Percentiles rank a stretch among this genome's conserved stretches.
phyloP scores from a whole-genome alignment of 2,888 invertebrate genomes.

The Schrankia costaestrigalis region DNA sequence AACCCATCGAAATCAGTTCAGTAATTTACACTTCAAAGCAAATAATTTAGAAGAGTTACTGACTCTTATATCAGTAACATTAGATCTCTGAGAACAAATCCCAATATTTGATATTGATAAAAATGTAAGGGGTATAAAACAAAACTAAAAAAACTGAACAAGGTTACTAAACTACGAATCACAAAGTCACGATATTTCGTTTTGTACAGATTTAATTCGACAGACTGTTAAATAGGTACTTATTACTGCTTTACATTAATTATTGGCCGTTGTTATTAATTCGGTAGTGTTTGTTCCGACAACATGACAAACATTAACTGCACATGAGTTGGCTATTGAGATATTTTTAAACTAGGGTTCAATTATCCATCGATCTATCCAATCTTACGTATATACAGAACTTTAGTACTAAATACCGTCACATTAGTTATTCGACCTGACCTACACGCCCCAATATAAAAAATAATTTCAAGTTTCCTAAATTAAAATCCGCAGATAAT shows the following conservation, averaged over 20 bases:
- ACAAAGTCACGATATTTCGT: constrained; percentile 64
- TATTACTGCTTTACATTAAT: constrained; percentile 74
- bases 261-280: constrained; percentile 67
- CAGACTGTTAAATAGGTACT: constrained; percentile 72
- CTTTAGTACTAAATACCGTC: constrained; percentile 53
- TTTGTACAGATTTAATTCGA: constrained; percentile 80
- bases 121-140: constrained; percentile 17
- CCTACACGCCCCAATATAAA: constrained; percentile 61
- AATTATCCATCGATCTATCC: constrained; percentile 38
- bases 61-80: no score
- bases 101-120: no score
- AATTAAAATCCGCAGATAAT: constrained; percentile 55
- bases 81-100: no score
- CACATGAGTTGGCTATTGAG: constrained; percentile 42
- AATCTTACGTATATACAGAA: constrained; percentile 71
- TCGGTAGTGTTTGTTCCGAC: constrained; percentile 63
- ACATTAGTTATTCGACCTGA: constrained; percentile 47
- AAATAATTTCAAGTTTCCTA: constrained; percentile 63
- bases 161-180: constrained; percentile 48
- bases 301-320: constrained; percentile 49
- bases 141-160: constrained; percentile 24
- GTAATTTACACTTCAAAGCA: no score
- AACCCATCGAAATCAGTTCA: no score
- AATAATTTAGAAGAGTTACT: background rate
- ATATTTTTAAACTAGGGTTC: constrained; percentile 32